phyloP scores from a whole-genome alignment of 2,888 invertebrate genomes.

The Xylota sylvarum region DNA sequence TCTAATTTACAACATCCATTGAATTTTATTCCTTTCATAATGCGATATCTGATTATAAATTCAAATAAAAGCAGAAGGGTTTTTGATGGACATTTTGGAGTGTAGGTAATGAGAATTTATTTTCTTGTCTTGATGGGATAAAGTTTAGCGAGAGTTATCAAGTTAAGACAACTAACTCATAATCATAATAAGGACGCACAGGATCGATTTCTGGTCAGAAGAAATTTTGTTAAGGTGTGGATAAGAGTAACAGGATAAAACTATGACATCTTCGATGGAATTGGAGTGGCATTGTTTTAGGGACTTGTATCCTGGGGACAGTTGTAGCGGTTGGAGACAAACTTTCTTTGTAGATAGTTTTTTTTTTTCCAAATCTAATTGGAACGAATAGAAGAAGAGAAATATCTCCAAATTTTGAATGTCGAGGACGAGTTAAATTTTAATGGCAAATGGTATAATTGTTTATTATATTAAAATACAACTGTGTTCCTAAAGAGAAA shows the following conservation, averaged over 20 bases:
- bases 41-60: neutral
- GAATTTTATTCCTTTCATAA: slow-evolving; percentile 4
- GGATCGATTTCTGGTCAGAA: neutral
- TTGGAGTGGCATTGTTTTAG: too few relatives aligned
- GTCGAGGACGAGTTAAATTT: too few relatives aligned
- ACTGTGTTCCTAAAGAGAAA: too few relatives aligned
- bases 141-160: neutral
- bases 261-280: too few relatives aligned
- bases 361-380: too few relatives aligned
- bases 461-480: too few relatives aligned
- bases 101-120: neutral
- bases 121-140: neutral
- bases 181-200: neutral
- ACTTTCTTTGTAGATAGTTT: too few relatives aligned
- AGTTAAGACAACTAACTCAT: neutral
- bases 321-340: too few relatives aligned
- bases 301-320: too few relatives aligned
- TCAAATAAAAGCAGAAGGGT: neutral
- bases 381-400: too few relatives aligned
- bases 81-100: neutral
- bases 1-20: neutral
- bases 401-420: too few relatives aligned
- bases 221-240: neutral
- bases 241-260: neutral
- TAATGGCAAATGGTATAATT: too few relatives aligned